Evolutionary conservation across 2,797 vertebrate species (phyloP), one percentile per base, ranked within the genome.

Genomic region (Lepidocolaptes lacrymiger): DNA sequence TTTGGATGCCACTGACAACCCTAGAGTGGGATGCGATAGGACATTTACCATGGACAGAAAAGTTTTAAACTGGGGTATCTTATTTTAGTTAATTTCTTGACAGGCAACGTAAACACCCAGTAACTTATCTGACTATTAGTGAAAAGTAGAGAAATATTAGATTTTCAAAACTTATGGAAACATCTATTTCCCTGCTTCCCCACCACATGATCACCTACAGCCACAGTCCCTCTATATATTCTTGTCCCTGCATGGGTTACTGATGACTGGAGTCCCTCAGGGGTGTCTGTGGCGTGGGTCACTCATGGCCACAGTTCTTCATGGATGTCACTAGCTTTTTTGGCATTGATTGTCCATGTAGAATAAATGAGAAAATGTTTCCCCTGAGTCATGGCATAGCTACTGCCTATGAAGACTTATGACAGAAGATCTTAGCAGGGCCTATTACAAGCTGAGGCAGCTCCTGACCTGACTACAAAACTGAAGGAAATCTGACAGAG

Each of bases 271-370:
- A 43, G n/a, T 26, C 18, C 23, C 12, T 63, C 1, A 0, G 12
- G 12, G 1, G 1, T 43, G 21, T 69, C 21, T 13, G n/a, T 3
- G 6, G 39, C 10, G 14, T 0, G 36, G 30, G 18, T 37, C 46
- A 41, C 22, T 41, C 10, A 3, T 0, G 1, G 37, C 14, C 20
- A 41, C 14, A 48, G 61, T 30, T 34, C 27, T 23, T 52, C 24
- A 21, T 1, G 17, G 13, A 13, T 67, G 8, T 67, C 41, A 37
- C 19, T 39, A 27, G 15, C 7, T 18, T 39, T 75, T 54, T 23
- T 9, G 37, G 55, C 49, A 39, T 30, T 18, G 43, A 0, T 51
- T 63, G 4, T 19, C 44, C 8, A 0, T 19, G 18, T 8, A 34
- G 56, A 44, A 46, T 9, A 62, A 54, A 54, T 4, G 28, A 49